Evolutionary conservation across 2,113 vertebrate genomes (phyloP).

Genomic region (Hydrolagus affinis): DNA sequence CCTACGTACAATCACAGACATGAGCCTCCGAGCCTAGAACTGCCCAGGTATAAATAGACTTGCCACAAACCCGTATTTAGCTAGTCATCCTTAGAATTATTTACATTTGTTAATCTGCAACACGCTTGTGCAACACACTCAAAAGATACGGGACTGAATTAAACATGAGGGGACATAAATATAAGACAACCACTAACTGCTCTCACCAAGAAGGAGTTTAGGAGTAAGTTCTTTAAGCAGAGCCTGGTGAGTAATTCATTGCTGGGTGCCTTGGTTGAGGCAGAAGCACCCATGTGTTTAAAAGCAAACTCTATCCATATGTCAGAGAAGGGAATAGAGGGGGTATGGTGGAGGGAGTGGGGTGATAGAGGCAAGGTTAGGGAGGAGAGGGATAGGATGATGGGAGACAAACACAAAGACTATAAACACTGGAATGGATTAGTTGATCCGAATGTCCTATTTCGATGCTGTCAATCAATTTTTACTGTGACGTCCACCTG

Average conservation of each 20-base stretch:
- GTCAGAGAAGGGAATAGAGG: background rate
- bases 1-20: background rate
- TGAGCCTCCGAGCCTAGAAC: background rate
- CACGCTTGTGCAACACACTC: background rate
- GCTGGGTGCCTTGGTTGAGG: too few relatives aligned
- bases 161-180: background rate
- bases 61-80: conserved; percentile 24
- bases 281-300: too few relatives aligned
- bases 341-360: background rate
- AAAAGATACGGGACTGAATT: background rate
- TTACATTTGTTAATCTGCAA: conserved; percentile 19
- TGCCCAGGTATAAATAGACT: conserved; percentile 20
- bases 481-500: too few relatives aligned
- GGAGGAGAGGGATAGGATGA: too few relatives aligned
- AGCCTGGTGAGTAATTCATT: background rate
- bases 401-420: too few relatives aligned
- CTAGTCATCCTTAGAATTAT: conserved; percentile 25
- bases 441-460: too few relatives aligned
- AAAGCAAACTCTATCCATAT: too few relatives aligned
- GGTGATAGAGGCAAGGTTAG: background rate
- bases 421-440: too few relatives aligned
- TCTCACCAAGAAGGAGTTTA: background rate
- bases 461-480: too few relatives aligned
- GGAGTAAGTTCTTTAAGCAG: background rate
- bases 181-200: background rate